phyloP scores from a whole-genome alignment of 2,797 vertebrate species.

The Taenioides sp. region DNA sequence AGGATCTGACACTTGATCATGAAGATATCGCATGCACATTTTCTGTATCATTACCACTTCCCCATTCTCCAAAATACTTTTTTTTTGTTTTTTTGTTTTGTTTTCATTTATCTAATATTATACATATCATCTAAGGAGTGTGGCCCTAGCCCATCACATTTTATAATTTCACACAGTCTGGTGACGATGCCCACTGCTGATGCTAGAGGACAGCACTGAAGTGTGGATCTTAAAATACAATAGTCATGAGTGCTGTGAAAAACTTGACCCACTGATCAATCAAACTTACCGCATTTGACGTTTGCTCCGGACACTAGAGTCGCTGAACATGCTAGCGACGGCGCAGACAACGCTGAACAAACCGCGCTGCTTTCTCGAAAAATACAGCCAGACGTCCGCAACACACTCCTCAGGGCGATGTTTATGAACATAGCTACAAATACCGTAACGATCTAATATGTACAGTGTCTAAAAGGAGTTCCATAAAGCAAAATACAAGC shows the following conservation, averaged over 20 bases:
- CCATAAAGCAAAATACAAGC: conserved; percentile 4
- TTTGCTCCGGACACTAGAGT: conserved; percentile 16
- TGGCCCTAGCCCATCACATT: no score
- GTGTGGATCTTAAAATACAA: no score
- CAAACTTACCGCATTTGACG: conserved; percentile 41
- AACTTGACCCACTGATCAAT: not conserved
- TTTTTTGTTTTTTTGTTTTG: no score
- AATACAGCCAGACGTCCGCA: conserved; percentile 50
- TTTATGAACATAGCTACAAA: conserved; percentile 44
- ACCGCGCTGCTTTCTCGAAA: conserved; percentile 53
- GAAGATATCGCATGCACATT: no score
- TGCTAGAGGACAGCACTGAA: no score
- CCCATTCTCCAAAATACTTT: no score
- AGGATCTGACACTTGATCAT: no score
- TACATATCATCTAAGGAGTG: no score
- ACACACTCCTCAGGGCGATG: conserved; percentile 48
- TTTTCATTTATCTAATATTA: no score
- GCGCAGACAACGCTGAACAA: conserved; percentile 16
- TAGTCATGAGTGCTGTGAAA: not conserved
- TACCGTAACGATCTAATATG: rapidly evolving
- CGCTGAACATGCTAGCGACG: conserved; percentile 29
- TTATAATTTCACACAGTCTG: no score
- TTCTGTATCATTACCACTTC: no score
- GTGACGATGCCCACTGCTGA: no score
- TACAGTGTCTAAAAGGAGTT: rapidly evolving